Evolutionary conservation across 2,888 invertebrate species (phyloP).

Genomic region (Ferdinandea cuprea): DNA sequence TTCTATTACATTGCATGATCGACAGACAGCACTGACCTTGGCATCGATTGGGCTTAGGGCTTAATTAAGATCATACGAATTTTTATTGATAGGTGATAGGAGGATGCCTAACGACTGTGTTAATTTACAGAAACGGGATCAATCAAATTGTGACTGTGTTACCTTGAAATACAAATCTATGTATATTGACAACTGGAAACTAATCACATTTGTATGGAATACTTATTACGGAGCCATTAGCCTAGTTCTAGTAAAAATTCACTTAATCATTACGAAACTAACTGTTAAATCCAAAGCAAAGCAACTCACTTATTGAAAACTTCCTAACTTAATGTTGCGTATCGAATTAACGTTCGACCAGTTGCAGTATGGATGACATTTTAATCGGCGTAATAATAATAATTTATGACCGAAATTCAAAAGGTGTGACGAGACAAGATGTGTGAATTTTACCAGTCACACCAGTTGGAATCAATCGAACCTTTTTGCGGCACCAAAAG

Average conservation of each 20-base stretch:
- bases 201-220: not conserved
- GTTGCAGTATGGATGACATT: conserved; percentile 28
- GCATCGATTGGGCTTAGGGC: conserved; percentile 23
- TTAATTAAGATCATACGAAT: conserved; percentile 34
- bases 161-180: conserved; percentile 41
- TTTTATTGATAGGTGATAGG: not conserved
- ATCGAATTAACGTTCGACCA: conserved; percentile 39
- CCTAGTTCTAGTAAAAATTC: conserved; percentile 52
- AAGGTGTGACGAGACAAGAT: conserved; percentile 3
- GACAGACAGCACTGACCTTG: conserved; percentile 35
- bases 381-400: conserved; percentile 34
- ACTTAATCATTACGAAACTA: conserved; percentile 28
- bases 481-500: not conserved
- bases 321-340: conserved; percentile 41
- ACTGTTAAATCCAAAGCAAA: conserved; percentile 15
- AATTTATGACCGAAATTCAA: conserved; percentile 9
- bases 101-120: conserved; percentile 9
- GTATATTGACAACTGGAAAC: not conserved
- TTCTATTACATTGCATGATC: conserved; percentile 8
- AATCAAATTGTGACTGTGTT: conserved; percentile 14
- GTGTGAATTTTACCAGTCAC: conserved; percentile 6
- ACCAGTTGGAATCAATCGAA: not conserved
- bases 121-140: conserved; percentile 23
- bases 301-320: not conserved
- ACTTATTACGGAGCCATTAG: conserved; percentile 25